Percentiles rank a stretch among this genome's conserved stretches.
phyloP scores from a whole-genome alignment of 2,113 vertebrate genomes.

The Clarias batrachus region DNA sequence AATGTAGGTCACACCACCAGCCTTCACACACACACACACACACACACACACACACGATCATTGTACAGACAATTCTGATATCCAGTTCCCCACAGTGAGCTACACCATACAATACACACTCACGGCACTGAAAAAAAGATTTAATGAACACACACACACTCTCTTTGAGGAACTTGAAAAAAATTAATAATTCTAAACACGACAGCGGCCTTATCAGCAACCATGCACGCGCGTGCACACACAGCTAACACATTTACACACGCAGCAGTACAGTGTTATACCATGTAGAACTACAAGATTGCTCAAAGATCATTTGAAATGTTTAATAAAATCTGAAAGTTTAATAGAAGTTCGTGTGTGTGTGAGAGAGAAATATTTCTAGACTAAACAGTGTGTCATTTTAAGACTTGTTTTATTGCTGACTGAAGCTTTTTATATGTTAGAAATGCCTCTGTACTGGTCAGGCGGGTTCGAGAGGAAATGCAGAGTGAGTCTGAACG shows the following conservation, averaged over 20 bases:
- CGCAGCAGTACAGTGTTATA: constrained; percentile 11
- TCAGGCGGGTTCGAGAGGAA: not conserved
- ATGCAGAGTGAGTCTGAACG: not conserved
- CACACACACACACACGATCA: constrained; percentile 22
- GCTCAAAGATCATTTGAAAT: constrained; percentile 22
- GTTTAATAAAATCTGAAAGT: constrained; percentile 25
- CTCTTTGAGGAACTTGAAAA: not conserved
- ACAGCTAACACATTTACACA: constrained; percentile 28
- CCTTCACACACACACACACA: constrained; percentile 2
- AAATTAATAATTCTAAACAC: not conserved
- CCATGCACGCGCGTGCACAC: not conserved
- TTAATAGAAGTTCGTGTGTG: not conserved
- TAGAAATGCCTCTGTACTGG: not conserved
- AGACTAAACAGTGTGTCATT: not conserved
- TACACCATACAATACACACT: constrained; percentile 34
- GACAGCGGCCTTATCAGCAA: not conserved
- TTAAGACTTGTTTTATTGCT: constrained; percentile 26
- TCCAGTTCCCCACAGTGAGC: constrained; percentile 80
- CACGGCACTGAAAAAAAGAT: constrained; percentile 12
- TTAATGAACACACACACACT: not conserved
- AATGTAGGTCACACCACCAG: constrained; percentile 21
- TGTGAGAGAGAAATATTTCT: not conserved
- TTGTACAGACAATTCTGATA: constrained; percentile 23
- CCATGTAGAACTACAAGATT: not conserved
- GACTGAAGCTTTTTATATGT: not conserved